Conservation (phyloP, 2,888 invertebrate genomes). For the Hirtodrosophila cameraria region DNA sequence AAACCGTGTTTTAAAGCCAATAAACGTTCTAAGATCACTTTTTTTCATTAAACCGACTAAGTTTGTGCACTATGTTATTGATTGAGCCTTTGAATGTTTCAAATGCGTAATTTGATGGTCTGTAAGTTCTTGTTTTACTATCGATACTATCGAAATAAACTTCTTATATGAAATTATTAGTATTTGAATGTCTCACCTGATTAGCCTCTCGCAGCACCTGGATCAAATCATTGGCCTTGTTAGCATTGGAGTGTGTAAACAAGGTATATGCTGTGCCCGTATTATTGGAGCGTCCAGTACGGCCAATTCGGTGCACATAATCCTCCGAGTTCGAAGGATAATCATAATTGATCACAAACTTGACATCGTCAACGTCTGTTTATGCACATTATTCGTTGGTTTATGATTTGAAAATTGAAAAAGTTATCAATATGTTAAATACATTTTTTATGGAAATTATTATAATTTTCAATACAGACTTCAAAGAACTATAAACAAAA, state of each 20-base stretch:
- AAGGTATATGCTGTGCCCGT: slow-evolving; percentile 98
- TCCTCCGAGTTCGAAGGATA: slow-evolving; percentile 99
- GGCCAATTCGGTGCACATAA: slow-evolving; percentile 96
- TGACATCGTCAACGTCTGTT: slow-evolving; percentile 98
- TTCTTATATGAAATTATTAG: no score
- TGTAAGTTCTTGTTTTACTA: no score
- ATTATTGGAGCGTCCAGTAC: slow-evolving; percentile 96
- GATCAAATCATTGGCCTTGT: slow-evolving; percentile 96
- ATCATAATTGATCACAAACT: slow-evolving; percentile 99
- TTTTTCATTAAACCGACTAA: no score
- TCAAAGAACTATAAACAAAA: slow-evolving; percentile 75
- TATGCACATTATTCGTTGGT: no score
- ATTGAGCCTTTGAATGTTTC: no score
- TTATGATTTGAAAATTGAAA: slow-evolving; percentile 74
- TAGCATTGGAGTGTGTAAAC: slow-evolving; percentile 95
- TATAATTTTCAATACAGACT: slow-evolving; percentile 43
- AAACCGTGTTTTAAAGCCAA: no score
- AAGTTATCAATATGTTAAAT: slow-evolving; percentile 66
- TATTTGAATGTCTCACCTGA: slow-evolving; percentile 86
- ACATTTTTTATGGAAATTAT: slow-evolving; percentile 24
- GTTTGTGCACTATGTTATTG: no score
- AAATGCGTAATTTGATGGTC: no score
- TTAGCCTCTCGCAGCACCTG: slow-evolving; percentile 96
- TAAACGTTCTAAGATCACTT: no score
- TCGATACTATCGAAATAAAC: no score